Base-by-base conservation (phyloP, 1,140 invertebrate species). In the Pissodes strobi region DNA sequence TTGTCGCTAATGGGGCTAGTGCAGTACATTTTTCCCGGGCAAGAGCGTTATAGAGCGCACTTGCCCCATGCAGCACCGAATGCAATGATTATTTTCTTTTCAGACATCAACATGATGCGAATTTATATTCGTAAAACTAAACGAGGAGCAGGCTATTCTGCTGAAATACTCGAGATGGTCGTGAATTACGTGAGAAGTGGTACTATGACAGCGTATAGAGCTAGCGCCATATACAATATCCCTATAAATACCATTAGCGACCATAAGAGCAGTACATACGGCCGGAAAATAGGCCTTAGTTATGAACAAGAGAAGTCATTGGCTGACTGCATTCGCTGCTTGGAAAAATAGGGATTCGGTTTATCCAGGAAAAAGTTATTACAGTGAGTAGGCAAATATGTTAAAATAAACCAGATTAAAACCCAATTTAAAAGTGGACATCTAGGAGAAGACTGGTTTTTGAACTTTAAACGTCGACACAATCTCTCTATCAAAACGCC, bases 371-470 rank as follows among this genome's bases (percentile, higher is more conserved):
- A 67, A 19, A 76, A 77, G 69, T 51, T 78, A 0, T 55, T 75
- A 13, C 53, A 74, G 3, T 10, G 76, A 13, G 64, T 74, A 22
- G 30, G 37, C 10, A 58, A 76, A 15, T 78, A 73, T 67, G 68
- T 75, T 5, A 66, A 52, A 21, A 17, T 43, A 37, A 79, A 77
- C 63, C 70, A 72, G 19, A 68, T 78, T n/a, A 41, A 64, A 45
- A 75, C 70, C 15, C 62, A 65, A 19, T 79, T 79, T 68, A 76
- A 74, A 67, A 64, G 77, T 71, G 71, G 66, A 10, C 65, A 57
- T 41, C 79, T 78, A 23, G 76, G 78, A 5, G 53, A 76, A 19
- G 75, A 76, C 19, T 80, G 74, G 75, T 79, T 79, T 59, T 18
- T 58, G 12, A 38, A 45, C 15, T 80, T 80, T 64, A 68, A 66